Base-by-base conservation (phyloP, 2,888 invertebrate species). In the Scaptomyza cyrtandrae region DNA sequence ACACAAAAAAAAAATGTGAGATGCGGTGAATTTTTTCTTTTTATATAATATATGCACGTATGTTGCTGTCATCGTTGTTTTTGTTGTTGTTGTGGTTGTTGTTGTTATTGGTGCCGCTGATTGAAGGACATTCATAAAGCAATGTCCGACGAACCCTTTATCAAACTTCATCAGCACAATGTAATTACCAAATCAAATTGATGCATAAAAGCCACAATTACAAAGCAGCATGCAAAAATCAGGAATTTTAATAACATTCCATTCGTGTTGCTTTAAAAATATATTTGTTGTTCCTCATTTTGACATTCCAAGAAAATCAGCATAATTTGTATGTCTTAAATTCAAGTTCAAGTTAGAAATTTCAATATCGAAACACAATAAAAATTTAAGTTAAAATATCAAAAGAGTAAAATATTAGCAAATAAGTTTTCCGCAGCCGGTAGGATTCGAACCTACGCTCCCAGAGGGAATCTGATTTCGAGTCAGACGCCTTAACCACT, bases 371-470 rank as follows among this genome's bases (percentile, higher is more conserved):
- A 24, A 24, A 24, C 24, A 24, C 0, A 24, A 24, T 24, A 3
- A 24, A 24, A 24, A 24, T 24, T 3, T 4, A 2, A 24, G 24
- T 24, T 24, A 24, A 24, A 24, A 16, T 16, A 16, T 41, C 4
- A 10, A 39, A 43, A 43, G 19, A 16, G 4, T 2, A 4, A 19
- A 11, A 46, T 6, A 10, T 24, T 2, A 45, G 10, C 10, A 27
- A 33, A 5, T 1, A 2, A 16, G 4, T 10, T 6, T 16, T 1
- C 2, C 95, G 95, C 95, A 95, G 95, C 94, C 95, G 95, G 95
- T 95, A 95, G 95, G 95, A 95, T 94, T 95, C 95, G 95, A 95
- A 95, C 95, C 95, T 95, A 95, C 95, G 95, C 95, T 95, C 95
- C 95, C 95, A 95, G 95, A 95, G 95, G 95, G 95, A 95, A 95